A percentile compares a stretch with the other conserved stretches of the same genome.
phyloP scores from a whole-genome alignment of 2,113 vertebrate genomes.

The Catharus minimus region DNA sequence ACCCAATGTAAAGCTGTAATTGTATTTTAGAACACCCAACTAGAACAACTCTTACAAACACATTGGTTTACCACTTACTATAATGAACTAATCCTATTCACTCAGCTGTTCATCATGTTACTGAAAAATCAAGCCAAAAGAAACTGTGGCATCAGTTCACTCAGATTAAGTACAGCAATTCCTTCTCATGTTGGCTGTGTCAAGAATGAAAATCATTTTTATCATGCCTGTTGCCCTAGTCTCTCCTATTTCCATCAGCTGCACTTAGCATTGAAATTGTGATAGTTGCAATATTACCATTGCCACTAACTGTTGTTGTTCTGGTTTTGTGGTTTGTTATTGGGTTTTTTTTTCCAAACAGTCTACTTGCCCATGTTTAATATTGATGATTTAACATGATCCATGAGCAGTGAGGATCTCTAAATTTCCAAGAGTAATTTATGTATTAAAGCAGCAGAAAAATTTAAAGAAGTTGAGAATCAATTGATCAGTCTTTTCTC shows the following conservation, averaged over 20 bases:
- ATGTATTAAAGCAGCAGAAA: background rate
- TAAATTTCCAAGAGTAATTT: background rate
- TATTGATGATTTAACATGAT: background rate
- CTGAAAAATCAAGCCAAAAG: slow-evolving; percentile 14
- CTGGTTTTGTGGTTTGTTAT: background rate
- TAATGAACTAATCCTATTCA: background rate
- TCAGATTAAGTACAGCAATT: background rate
- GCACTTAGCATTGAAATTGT: background rate
- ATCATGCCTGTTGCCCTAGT: background rate
- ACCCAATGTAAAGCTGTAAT: background rate
- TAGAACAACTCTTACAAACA: background rate
- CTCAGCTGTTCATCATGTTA: background rate
- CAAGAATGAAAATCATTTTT: background rate
- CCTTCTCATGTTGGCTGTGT: background rate
- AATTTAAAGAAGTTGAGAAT: background rate
- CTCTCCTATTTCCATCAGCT: background rate
- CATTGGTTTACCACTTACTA: background rate
- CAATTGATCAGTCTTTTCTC: background rate
- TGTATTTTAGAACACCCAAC: background rate
- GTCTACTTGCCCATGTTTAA: background rate
- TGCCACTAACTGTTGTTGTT: background rate
- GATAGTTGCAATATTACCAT: background rate
- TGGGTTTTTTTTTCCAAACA: background rate
- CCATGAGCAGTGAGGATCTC: background rate
- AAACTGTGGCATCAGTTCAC: background rate